Percentiles rank a stretch among this genome's conserved stretches.
Evolutionary conservation across 2,113 vertebrate genomes (phyloP).

Genomic region (Proteles cristata): DNA sequence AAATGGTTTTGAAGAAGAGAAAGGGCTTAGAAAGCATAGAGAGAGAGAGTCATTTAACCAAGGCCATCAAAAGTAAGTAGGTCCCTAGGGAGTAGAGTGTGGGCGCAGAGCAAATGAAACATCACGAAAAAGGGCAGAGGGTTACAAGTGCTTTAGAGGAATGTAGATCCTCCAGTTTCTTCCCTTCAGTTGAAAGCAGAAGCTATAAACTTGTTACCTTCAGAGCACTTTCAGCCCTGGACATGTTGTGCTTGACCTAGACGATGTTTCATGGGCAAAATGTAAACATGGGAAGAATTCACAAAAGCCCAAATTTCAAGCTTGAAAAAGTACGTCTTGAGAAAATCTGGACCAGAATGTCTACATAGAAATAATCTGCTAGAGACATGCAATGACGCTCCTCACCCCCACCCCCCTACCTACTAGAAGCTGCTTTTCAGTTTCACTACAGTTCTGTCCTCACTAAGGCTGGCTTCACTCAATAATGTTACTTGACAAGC

Average conservation of each 20-base stretch:
- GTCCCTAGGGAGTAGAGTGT: background rate
- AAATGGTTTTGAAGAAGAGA: background rate
- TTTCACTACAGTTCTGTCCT: background rate
- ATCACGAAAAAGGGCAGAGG: background rate
- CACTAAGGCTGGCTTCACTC: background rate
- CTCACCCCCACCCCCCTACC: accelerated
- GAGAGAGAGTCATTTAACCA: background rate
- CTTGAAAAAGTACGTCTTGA: background rate
- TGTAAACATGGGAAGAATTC: conserved; percentile 19
- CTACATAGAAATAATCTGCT: background rate
- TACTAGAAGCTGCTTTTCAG: background rate
- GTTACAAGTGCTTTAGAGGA: background rate
- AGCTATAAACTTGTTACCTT: background rate
- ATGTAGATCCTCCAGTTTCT: background rate
- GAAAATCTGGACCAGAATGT: background rate
- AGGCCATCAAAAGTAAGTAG: background rate
- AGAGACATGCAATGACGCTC: background rate
- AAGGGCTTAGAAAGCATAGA: background rate
- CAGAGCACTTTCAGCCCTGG: background rate
- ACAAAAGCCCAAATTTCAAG: background rate
- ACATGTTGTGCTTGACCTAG: background rate
- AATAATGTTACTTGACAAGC: background rate
- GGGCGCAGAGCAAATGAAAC: background rate
- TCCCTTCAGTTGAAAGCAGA: background rate
- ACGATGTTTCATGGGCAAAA: background rate